Evolutionary conservation across 2,888 invertebrate genomes (phyloP), one percentile per base, ranked within the genome.

Genomic region (Eupeodes latifasciatus): DNA sequence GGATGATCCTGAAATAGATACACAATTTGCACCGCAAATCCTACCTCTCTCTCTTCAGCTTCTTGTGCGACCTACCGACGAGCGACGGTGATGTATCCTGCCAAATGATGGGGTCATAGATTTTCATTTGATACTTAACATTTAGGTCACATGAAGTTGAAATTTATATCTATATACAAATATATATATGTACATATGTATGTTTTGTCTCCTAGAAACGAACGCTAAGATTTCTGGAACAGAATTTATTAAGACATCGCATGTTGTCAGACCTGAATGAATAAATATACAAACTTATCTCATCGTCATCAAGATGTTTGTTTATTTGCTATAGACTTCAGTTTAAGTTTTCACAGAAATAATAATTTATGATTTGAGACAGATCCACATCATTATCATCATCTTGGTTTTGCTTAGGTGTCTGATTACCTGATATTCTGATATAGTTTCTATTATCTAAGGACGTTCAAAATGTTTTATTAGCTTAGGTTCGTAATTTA

Each of bases 81-180:
- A 27, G 1, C 27, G 27, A 27, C 27, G 27, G 27, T 3, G 27
- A 27, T 3, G 27, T 27, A 27, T 55, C 12, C 1, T 55, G 55
- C 19, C 55, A 11, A 55, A 55, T 27, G 55, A 19, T 36, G 40
- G n/a, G 40, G n/a, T n/a, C 36, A 61, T 44, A 44, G n/a, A 62
- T 44, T 44, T 5, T n/a, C 16, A 40, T 62, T 62, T 44, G 11
- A 19, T 62, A 44, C 44, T 64, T 47, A 64, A 19, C 47, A 64
- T 64, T 64, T 47, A 64, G 64, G 44, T 64, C 64, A 47, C 19
- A 40, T 7, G 6, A 64, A 47, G 47, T 11, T 64, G 2, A 64
- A 19, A 19, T 19, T 64, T 40, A 40, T 36, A 47, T 47, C 6
- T 40, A 40, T 40, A 5, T 40, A 7, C 40, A 40, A 40, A 40